Conservation (phyloP, 2,113 vertebrate species). For the Caracal caracal region DNA sequence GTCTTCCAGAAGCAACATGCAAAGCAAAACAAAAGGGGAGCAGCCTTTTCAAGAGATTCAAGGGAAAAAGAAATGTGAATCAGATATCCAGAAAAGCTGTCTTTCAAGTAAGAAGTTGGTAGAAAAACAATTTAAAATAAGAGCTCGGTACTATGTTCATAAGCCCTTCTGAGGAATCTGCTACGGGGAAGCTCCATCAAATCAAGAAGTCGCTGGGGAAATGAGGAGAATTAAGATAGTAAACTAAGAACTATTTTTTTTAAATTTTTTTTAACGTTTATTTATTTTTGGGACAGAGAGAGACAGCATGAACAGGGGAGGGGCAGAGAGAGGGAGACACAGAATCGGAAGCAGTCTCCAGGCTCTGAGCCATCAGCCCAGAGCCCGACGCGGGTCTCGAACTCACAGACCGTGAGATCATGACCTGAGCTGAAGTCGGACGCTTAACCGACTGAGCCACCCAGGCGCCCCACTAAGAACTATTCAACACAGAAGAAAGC, state of each 20-base stretch:
- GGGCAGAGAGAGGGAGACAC: too few species aligned
- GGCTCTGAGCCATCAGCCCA: too few species aligned
- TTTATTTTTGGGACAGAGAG: too few species aligned
- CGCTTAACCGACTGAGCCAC: too few species aligned
- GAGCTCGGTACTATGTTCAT: not conserved
- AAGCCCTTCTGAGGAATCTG: not conserved
- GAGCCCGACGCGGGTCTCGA: too few species aligned
- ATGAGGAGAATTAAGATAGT: not conserved
- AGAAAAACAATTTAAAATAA: not conserved
- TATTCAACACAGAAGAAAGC: not conserved
- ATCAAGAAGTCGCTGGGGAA: not conserved
- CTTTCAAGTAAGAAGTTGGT: not conserved
- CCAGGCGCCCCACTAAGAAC: too few species aligned
- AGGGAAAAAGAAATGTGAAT: not conserved
- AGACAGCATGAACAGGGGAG: too few species aligned
- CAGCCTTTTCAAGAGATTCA: not conserved
- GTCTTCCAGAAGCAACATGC: not conserved
- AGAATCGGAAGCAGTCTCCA: too few species aligned
- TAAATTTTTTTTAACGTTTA: too few species aligned
- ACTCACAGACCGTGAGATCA: too few species aligned
- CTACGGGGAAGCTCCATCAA: not conserved
- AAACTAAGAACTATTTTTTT: not conserved
- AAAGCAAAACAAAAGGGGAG: not conserved
- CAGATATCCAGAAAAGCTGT: not conserved
- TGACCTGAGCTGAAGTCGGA: too few species aligned